Conservation (phyloP, 2,113 vertebrate genomes). For the Paradoxurus hermaphroditus region DNA sequence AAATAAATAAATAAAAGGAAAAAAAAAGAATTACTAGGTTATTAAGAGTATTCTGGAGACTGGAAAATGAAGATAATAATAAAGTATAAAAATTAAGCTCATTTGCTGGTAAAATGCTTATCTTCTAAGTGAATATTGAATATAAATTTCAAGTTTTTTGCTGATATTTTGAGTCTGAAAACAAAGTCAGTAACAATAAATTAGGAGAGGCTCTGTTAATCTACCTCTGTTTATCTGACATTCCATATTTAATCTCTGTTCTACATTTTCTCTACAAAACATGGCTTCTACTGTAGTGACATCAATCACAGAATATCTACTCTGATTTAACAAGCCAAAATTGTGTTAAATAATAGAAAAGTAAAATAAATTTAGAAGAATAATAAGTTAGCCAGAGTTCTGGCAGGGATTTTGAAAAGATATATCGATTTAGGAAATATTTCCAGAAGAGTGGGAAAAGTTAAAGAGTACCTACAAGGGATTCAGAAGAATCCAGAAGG, state of each 20-base stretch:
- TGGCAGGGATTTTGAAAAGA: not conserved
- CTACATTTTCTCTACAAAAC: not conserved
- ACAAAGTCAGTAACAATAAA: not conserved
- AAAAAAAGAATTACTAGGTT: not conserved
- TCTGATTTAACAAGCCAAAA: not conserved
- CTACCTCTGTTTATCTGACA: not conserved
- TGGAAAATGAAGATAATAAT: not conserved
- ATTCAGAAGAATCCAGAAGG: not conserved
- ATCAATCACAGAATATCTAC: slow-evolving; percentile 21
- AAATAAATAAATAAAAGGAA: too few species aligned
- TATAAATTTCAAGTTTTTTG: not conserved
- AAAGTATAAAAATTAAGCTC: not conserved
- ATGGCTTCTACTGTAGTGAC: not conserved
- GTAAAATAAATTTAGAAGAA: slow-evolving; percentile 56
- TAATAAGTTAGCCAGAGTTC: not conserved
- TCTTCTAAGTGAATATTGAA: not conserved
- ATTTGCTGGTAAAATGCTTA: not conserved
- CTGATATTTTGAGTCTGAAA: not conserved
- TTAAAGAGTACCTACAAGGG: not conserved
- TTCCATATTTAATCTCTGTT: not conserved
- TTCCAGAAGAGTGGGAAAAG: not conserved
- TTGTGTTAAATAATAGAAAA: slow-evolving; percentile 32
- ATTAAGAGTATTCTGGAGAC: not conserved
- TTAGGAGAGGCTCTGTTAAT: not conserved
- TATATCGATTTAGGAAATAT: not conserved